A percentile compares a stretch with the other conserved stretches of the same genome.
These are phyloP conservation scores for Parus major DNA, from an alignment of 2,113 vertebrate species.

Conservation along the genomic window DNA sequence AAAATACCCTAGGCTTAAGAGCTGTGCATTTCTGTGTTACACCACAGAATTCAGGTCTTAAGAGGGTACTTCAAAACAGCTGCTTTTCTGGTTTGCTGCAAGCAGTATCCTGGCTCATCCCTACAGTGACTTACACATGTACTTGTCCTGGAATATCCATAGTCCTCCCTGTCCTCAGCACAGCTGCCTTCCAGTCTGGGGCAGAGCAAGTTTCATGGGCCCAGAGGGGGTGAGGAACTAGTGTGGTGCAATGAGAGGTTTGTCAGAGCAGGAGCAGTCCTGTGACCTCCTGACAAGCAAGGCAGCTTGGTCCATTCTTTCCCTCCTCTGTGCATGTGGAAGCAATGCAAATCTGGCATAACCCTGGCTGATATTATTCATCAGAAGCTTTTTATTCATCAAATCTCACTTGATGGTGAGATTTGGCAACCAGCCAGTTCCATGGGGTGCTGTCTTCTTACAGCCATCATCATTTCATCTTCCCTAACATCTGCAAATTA, in stretches of 20 bases:
- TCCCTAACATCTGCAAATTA: background rate
- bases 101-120: background rate
- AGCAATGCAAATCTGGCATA: background rate
- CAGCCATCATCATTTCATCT: background rate
- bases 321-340: background rate
- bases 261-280: background rate
- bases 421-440: background rate
- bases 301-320: background rate
- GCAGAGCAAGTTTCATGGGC: background rate
- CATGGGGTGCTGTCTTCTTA: background rate
- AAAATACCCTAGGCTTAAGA: background rate
- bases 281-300: background rate
- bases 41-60: background rate
- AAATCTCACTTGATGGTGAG: background rate
- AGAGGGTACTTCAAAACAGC: background rate
- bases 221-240: rapidly evolving
- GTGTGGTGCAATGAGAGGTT: background rate
- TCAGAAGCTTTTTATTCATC: background rate
- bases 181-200: background rate
- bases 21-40: background rate
- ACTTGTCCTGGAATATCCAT: background rate
- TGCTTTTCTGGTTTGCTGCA: background rate
- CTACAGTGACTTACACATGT: background rate
- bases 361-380: background rate
- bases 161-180: background rate